Conservation (phyloP, 2,888 invertebrate genomes). For the Octonoba sinensis region DNA sequence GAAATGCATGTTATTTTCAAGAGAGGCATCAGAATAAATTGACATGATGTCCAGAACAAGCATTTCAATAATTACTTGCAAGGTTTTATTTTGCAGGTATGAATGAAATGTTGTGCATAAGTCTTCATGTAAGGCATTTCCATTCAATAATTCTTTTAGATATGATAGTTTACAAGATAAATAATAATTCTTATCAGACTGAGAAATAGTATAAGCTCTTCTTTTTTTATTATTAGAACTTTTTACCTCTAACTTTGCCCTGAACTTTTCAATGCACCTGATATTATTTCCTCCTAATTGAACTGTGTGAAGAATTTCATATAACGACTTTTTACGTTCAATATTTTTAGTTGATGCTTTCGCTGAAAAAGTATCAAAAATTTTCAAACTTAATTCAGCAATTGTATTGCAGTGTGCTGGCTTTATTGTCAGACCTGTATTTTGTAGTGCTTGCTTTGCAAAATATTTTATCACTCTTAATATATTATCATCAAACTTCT, state of each 20-base stretch:
- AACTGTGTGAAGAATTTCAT: neutral
- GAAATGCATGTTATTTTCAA: constrained; percentile 12
- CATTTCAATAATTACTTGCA: constrained; percentile 33
- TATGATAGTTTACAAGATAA: neutral
- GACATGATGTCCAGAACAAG: constrained; percentile 30
- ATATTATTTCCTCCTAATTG: constrained; percentile 3
- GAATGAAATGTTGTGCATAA: neutral
- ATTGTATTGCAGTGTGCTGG: neutral
- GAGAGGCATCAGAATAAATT: neutral
- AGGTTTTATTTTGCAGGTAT: constrained; percentile 11
- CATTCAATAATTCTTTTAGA: constrained; percentile 2
- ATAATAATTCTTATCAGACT: neutral
- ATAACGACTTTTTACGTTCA: too few relatives aligned
- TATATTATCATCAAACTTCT: too few relatives aligned
- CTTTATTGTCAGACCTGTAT: neutral
- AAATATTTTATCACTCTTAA: neutral
- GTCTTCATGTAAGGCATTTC: constrained; percentile 3
- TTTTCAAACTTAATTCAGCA: neutral
- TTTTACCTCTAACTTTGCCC: constrained; percentile 3
- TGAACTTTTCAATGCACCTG: constrained; percentile 26
- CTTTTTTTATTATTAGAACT: neutral
- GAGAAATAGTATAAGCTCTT: neutral
- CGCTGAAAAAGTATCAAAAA: neutral
- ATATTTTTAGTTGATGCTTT: neutral
- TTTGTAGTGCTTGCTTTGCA: neutral